Base-by-base conservation (phyloP, 2,113 vertebrate genomes). In the Centropus bengalensis region DNA sequence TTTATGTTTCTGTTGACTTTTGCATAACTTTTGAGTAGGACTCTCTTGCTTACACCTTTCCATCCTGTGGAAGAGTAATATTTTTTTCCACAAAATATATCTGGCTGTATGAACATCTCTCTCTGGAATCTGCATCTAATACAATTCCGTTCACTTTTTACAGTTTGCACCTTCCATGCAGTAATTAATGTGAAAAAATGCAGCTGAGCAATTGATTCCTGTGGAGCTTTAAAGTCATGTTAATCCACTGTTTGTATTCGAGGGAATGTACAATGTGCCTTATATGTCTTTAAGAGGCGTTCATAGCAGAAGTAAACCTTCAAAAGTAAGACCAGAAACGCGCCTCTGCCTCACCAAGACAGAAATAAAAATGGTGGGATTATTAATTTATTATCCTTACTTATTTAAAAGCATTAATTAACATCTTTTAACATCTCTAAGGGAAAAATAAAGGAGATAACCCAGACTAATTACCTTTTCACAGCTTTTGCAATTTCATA, bases 401-500 rank as follows among this genome's bases (percentile, higher is more conserved):
- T 92, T 86, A 78, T 40, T 91, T 94, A 94, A 81, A 96, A 95
- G 64, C 69, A 67, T 88, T 91, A 91, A 81, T 95, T 94, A 86
- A 56, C 38, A 89, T 69, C 11, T 85, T 94, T 94, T 87, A 83
- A 62, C 67, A 40, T 30, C 16, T 58, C 73, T 93, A 33, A 91
- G 73, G 64, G 28, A 79, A 87, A 93, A 86, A 62, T 28, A 88
- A 81, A 82, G 15, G 27, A 32, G 32, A 36, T 22, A 91, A 52
- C 33, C 2, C 44, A 69, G 36, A 45, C 14, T 74, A 84, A 92
- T 93, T 89, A 92, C 64, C 7, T 81, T 88, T 89, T 83, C 19
- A 88, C n/a, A 70, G n/a, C 58, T 84, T 91, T 83, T 86, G 62
- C n/a, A 86, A 51, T 79, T 94, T 95, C 58, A 42, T 56, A 68